A percentile compares a stretch with the other conserved stretches of the same genome.
Evolutionary conservation across 2,113 vertebrate genomes (phyloP).

Genomic region (Aptenodytes patagonicus): DNA sequence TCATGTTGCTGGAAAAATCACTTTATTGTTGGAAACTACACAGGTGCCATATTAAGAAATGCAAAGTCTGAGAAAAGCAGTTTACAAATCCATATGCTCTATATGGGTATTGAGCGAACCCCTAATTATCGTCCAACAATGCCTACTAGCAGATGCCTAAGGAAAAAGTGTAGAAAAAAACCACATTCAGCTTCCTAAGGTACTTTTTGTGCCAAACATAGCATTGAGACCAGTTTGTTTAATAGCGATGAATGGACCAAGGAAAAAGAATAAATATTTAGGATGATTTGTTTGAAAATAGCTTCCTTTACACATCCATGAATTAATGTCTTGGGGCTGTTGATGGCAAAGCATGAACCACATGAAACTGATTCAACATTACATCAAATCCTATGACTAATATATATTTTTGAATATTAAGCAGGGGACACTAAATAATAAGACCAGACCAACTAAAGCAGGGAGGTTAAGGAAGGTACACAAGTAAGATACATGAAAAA

Average conservation of each 20-base stretch:
- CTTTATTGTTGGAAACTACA: background rate
- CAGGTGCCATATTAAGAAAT: background rate
- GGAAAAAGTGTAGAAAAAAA: background rate
- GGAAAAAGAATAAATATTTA: background rate
- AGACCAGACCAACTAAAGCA: background rate
- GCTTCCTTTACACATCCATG: background rate
- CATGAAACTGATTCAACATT: background rate
- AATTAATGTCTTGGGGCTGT: background rate
- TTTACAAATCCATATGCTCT: background rate
- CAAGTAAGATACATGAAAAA: background rate
- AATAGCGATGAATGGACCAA: background rate
- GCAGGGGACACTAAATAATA: background rate
- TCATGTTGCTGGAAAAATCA: background rate
- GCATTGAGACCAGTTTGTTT: background rate
- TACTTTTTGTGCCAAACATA: background rate
- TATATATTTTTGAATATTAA: background rate
- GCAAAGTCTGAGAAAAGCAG: background rate
- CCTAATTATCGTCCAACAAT: background rate
- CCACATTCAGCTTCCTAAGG: background rate
- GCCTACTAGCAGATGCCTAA: background rate
- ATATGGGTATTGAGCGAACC: background rate
- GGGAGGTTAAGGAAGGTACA: background rate
- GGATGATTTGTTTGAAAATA: background rate
- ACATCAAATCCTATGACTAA: background rate
- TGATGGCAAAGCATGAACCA: background rate